Evolutionary conservation across 2,113 vertebrate genomes (phyloP).

Genomic region (Hypocryptadius cinnamomeus): DNA sequence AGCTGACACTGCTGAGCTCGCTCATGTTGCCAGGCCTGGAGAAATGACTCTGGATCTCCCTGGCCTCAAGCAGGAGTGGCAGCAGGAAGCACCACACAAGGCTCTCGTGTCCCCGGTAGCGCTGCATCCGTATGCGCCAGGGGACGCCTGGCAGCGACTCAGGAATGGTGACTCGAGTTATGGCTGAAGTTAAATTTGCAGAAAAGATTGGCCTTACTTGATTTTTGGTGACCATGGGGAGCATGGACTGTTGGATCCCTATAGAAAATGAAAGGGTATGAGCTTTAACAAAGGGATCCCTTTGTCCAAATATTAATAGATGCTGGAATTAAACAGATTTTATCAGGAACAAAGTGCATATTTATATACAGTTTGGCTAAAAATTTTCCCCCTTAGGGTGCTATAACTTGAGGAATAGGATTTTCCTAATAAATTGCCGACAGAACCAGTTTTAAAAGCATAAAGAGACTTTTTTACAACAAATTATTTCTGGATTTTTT

Average conservation of each 20-base stretch:
- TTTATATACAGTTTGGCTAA: not conserved
- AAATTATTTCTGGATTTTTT: not conserved
- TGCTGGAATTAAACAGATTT: not conserved
- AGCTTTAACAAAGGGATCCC: not conserved
- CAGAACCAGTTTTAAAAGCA: constrained; percentile 1
- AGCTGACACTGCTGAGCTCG: fast-evolving
- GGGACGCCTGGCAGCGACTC: fast-evolving
- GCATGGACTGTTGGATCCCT: fast-evolving
- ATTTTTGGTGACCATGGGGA: not conserved
- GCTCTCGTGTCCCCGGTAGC: not conserved
- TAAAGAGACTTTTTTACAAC: not conserved
- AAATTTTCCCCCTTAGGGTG: not conserved
- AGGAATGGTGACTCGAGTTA: not conserved
- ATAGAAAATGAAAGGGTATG: not conserved
- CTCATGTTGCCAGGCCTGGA: fast-evolving
- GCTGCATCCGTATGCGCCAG: fast-evolving
- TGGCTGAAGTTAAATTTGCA: not conserved
- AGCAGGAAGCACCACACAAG: not conserved
- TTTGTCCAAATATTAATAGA: not conserved
- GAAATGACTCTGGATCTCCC: not conserved
- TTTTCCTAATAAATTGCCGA: not conserved
- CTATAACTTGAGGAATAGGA: not conserved
- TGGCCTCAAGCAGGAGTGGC: not conserved
- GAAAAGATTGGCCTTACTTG: not conserved
- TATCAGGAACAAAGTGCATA: not conserved